These are phyloP conservation scores for Parauchenoglanis ngamensis DNA, from an alignment of 2,797 vertebrate genomes.

Conservation along the genomic window DNA sequence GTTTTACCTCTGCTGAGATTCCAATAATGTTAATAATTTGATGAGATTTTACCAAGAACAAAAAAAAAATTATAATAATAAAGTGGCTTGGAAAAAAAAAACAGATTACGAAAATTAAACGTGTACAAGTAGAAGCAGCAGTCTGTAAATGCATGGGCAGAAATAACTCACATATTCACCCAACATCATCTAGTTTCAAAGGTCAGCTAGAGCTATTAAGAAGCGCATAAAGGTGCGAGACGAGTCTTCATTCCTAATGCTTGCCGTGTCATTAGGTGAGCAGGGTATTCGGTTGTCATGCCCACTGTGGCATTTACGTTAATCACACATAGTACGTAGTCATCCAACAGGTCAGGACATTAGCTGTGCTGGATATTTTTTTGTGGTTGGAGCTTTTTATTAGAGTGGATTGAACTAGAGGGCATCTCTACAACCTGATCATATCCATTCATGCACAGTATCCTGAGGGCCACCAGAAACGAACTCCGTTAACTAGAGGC, in stretches of 20 bases:
- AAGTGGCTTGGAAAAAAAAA: neutral
- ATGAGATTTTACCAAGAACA: neutral
- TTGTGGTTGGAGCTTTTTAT: neutral
- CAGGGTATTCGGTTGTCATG: neutral
- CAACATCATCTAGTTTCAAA: neutral
- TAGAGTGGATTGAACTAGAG: neutral
- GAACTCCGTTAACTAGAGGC: neutral
- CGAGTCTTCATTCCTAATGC: neutral
- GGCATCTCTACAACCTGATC: neutral
- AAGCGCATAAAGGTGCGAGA: neutral
- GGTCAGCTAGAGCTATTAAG: constrained; percentile 4
- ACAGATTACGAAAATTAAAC: neutral
- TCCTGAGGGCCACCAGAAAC: neutral
- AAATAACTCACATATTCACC: constrained; percentile 1
- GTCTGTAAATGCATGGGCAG: neutral
- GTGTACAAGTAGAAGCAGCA: too few species aligned
- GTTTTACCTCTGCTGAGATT: neutral
- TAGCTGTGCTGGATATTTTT: neutral
- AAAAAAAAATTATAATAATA: neutral
- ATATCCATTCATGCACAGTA: neutral
- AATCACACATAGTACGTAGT: neutral
- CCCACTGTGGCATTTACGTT: neutral
- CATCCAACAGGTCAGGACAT: constrained; percentile 1
- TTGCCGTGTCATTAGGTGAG: neutral
- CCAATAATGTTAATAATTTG: neutral